A percentile compares a stretch with the other conserved stretches of the same genome.
Evolutionary conservation across 2,888 invertebrate genomes (phyloP).

Genomic region (Prosopocoilus inquinatus): DNA sequence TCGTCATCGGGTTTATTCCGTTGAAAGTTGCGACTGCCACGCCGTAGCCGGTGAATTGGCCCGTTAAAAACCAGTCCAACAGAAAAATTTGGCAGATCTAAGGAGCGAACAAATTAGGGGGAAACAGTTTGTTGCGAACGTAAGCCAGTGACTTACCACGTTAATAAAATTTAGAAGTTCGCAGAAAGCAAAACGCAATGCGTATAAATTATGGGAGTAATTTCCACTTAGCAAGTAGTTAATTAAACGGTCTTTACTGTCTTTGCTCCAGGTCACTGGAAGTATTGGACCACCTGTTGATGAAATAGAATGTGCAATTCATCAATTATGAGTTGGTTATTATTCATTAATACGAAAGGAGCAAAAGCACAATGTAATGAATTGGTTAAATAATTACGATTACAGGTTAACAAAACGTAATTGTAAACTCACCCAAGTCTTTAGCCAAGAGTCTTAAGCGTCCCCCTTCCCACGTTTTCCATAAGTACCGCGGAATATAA

Average conservation of each 20-base stretch:
- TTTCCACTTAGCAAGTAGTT: slow-evolving; percentile 59
- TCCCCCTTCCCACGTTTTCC: slow-evolving; percentile 72
- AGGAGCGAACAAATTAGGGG: background rate
- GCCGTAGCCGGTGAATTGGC: slow-evolving; percentile 62
- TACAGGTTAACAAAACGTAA: background rate
- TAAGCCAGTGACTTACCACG: slow-evolving; percentile 57
- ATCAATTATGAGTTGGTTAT: too few species aligned
- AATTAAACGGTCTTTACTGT: slow-evolving; percentile 56
- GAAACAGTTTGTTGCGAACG: too few species aligned
- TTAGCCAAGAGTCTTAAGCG: slow-evolving; percentile 59
- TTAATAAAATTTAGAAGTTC: slow-evolving; percentile 73
- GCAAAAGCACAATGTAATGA: background rate
- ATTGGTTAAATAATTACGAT: slow-evolving; percentile 4
- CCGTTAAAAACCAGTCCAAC: slow-evolving; percentile 64
- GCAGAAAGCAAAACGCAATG: slow-evolving; percentile 65
- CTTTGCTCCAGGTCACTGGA: slow-evolving; percentile 57
- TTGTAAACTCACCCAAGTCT: slow-evolving; percentile 54
- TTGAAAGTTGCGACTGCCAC: slow-evolving; percentile 54
- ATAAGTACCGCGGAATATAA: slow-evolving; percentile 68
- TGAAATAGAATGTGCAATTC: too few species aligned
- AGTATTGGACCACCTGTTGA: slow-evolving; percentile 56
- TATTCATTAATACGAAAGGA: background rate
- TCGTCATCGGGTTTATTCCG: slow-evolving; percentile 60
- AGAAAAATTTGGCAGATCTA: slow-evolving; percentile 68
- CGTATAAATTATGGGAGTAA: slow-evolving; percentile 63